Evolutionary conservation across 1,140 invertebrate genomes (phyloP).

Genomic region (Luehdorfia chinensis): DNA sequence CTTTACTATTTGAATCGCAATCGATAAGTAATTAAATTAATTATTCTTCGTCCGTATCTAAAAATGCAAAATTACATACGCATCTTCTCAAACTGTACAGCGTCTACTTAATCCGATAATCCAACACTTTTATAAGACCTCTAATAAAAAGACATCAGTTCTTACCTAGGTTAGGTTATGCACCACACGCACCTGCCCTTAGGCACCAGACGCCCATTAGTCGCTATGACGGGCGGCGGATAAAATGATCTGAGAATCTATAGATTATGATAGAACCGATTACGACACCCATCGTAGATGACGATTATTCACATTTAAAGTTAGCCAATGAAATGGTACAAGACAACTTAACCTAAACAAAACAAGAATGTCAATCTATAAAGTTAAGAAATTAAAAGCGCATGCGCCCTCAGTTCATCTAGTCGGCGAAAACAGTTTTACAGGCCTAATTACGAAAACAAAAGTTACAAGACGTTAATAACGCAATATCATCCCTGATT

Average conservation of each 20-base stretch:
- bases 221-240: conserved; percentile 20
- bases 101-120: conserved; percentile 25
- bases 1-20: not conserved
- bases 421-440: no score
- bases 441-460: conserved; percentile 24
- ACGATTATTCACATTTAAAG: no score
- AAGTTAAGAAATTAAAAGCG: no score
- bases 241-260: conserved; percentile 7
- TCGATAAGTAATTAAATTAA: conserved; percentile 15
- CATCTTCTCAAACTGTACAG: conserved; percentile 18
- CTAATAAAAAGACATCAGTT: conserved; percentile 20
- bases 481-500: conserved; percentile 47
- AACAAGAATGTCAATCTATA: no score
- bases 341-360: no score
- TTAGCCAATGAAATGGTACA: no score
- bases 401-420: no score
- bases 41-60: conserved; percentile 13
- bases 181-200: conserved; percentile 31
- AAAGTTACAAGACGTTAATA: conserved; percentile 42
- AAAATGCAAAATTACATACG: conserved; percentile 23
- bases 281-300: conserved; percentile 25
- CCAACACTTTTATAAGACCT: conserved; percentile 25
- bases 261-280: conserved; percentile 23
- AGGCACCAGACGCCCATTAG: conserved; percentile 30
- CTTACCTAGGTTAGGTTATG: conserved; percentile 16